Base-by-base conservation (phyloP, 2,888 invertebrate genomes). In the Phalera bucephala region DNA sequence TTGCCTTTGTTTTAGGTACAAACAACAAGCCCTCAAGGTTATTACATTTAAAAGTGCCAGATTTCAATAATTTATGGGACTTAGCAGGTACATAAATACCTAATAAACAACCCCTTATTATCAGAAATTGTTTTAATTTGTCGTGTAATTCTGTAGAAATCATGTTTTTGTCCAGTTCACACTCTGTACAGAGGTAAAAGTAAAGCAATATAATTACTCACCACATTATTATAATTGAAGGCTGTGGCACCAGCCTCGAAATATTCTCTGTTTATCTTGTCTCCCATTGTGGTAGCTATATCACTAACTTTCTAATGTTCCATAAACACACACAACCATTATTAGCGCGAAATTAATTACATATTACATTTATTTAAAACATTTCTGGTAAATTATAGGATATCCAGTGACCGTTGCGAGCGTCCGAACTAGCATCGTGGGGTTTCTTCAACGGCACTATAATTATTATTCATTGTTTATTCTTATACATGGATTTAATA, bases 221-320 rank as follows among this genome's bases (percentile, higher is more conserved):
- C 88, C 88, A 86, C 85, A 80, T 88, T 88, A 65, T 85, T 85
- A 51, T 79, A 87, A 62, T 88, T 88, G 79, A 85, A 88, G 72
- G 84, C 73, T 71, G 84, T 72, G 46, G 82, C 72, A 35, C 72
- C 84, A 56, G 85, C 71, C 52, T 77, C 78, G 55, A 76, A 88
- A 56, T 83, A 87, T 66, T 88, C 88, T 63, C 75, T 63, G 41
- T 88, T 85, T 44, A 86, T 63, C 62, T 88, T 88, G 40, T 88
- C 88, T 49, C 84, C 81, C 88, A 88, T 88, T 56, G 51, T 77
- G 55, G 50, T 44, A 32, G 51, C 31, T 31, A 27, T 31, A 56
- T 53, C 64, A 72, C 68, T 59, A 70, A 57, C 58, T 68, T 64
- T 58, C 52, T 45, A 63, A 34, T 58, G 67, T 73, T 48, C 52